Evolutionary conservation across 2,888 invertebrate species (phyloP).

Genomic region (Nineta flava): DNA sequence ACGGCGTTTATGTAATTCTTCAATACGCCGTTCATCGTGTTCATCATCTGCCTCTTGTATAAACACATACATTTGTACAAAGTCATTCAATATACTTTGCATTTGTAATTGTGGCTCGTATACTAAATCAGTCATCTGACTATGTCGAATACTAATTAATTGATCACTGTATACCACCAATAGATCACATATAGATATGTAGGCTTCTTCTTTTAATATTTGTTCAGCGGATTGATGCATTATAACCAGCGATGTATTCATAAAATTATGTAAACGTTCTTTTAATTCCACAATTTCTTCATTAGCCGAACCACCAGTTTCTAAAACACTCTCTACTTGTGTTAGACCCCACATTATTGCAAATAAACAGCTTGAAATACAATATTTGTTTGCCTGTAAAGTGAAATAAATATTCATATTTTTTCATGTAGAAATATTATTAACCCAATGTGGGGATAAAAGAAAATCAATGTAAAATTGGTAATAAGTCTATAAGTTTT

Average conservation of each 20-base stretch:
- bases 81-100: conserved; percentile 70
- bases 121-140: conserved; percentile 41
- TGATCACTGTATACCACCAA: conserved; percentile 86
- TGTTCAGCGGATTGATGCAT: conserved; percentile 49
- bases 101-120: conserved; percentile 67
- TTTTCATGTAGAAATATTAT: not conserved
- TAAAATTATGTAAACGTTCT: conserved; percentile 56
- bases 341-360: conserved; percentile 80
- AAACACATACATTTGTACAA: conserved; percentile 88
- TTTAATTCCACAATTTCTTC: conserved; percentile 45
- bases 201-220: conserved; percentile 69
- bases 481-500: not conserved
- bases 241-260: conserved; percentile 53
- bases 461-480: no score
- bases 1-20: conserved; percentile 88
- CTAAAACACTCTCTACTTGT: conserved; percentile 58
- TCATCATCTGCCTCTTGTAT: conserved; percentile 84
- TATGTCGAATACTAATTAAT: conserved; percentile 32
- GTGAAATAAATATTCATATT: not conserved
- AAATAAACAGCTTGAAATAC: conserved; percentile 73
- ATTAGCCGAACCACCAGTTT: conserved; percentile 37
- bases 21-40: conserved; percentile 92
- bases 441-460: no score
- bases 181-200: conserved; percentile 88
- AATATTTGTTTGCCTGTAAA: conserved; percentile 49